Evolutionary conservation across 2,888 invertebrate genomes (phyloP).

Genomic region (Epiblema foenella): DNA sequence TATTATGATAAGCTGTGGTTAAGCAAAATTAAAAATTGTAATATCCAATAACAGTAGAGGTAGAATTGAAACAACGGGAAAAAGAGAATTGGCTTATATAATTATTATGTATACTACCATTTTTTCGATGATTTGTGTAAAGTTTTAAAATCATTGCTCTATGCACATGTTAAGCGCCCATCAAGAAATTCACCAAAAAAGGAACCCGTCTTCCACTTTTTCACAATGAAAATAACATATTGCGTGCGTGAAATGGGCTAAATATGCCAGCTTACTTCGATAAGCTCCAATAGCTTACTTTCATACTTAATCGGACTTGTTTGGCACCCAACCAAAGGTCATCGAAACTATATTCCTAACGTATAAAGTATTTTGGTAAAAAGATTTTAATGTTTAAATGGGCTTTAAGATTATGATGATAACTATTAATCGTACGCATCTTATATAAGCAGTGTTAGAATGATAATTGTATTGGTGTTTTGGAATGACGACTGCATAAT

Average conservation of each 20-base stretch:
- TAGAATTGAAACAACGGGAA: conserved; percentile 8
- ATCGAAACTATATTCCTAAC: conserved; percentile 61
- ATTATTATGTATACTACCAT: conserved; percentile 2
- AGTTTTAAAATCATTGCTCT: background rate
- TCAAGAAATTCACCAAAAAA: conserved; percentile 4
- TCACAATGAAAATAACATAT: conserved; percentile 8
- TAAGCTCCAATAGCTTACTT: background rate
- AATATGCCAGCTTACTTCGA: conserved; percentile 3
- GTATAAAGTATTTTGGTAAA: conserved; percentile 70
- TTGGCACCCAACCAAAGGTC: conserved; percentile 50
- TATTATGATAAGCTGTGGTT: conserved; percentile 31
- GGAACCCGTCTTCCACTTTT: conserved; percentile 21
- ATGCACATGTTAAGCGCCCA: background rate
- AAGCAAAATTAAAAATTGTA: conserved; percentile 30
- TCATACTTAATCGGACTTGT: conserved; percentile 45
- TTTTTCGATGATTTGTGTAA: conserved; percentile 19
- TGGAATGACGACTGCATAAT: conserved; percentile 64
- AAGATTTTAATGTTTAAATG: conserved; percentile 65
- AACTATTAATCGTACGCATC: conserved; percentile 64
- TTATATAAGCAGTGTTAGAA: conserved; percentile 56
- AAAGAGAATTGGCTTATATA: conserved; percentile 17
- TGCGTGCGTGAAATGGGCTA: background rate
- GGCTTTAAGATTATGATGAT: conserved; percentile 63
- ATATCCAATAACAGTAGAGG: conserved; percentile 22
- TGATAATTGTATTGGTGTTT: conserved; percentile 66